These are phyloP conservation scores for Orycteropus afer DNA, from an alignment of 2,113 vertebrate genomes.

Conservation along the genomic window DNA sequence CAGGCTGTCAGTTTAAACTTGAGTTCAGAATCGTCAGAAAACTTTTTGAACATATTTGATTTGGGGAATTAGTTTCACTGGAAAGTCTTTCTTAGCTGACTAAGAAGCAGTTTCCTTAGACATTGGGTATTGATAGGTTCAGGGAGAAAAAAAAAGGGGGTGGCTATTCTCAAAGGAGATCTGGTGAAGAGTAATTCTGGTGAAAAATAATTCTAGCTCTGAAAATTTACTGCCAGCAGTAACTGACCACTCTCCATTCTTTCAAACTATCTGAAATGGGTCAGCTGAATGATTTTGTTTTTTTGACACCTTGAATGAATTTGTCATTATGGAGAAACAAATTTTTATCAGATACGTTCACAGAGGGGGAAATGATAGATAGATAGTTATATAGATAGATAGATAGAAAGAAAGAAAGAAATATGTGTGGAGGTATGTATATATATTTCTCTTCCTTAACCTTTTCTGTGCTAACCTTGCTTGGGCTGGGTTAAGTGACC, in stretches of 20 bases:
- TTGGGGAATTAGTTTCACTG: not conserved
- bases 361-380: not conserved
- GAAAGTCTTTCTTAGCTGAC: not conserved
- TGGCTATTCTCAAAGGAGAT: not conserved
- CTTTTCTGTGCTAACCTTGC: not conserved
- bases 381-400: no score
- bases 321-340: not conserved
- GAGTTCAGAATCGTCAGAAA: not conserved
- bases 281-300: not conserved
- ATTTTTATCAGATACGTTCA: constrained; percentile 25
- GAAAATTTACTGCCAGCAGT: not conserved
- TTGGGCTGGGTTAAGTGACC: not conserved
- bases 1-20: constrained; percentile 29
- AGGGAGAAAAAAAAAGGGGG: not conserved
- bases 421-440: no score
- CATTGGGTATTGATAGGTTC: not conserved
- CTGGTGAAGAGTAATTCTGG: not conserved
- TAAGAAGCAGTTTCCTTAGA: not conserved
- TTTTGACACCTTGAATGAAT: not conserved
- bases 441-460: not conserved
- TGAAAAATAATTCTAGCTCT: not conserved
- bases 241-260: not conserved
- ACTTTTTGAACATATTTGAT: constrained; percentile 49
- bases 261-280: not conserved
- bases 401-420: no score